phyloP scores from a whole-genome alignment of 2,888 invertebrate species.

The Dinocampus coccinellae region DNA sequence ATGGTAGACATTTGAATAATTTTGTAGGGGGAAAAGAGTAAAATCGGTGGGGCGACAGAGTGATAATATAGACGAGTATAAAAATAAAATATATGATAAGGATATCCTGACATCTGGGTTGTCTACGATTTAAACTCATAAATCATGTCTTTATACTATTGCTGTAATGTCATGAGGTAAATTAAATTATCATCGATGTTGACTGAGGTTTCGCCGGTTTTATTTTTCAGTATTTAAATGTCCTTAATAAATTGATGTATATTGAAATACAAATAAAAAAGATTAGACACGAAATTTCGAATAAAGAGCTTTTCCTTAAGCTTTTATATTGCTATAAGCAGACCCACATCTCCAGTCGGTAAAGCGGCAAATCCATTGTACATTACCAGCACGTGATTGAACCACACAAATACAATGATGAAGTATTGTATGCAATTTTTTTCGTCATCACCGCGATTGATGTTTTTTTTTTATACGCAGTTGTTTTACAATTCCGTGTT shows the following conservation, averaged over 20 bases:
- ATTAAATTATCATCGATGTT: slow-evolving; percentile 3
- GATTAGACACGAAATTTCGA: too few relatives aligned
- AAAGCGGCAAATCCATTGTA: slow-evolving; percentile 10
- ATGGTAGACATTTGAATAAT: neutral
- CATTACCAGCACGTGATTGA: slow-evolving; percentile 22
- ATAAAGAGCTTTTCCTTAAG: neutral
- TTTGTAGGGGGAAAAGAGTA: neutral
- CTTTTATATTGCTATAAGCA: slow-evolving; percentile 1
- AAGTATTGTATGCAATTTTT: neutral
- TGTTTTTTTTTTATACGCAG: too few relatives aligned
- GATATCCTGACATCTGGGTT: neutral
- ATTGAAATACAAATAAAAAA: neutral
- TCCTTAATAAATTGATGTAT: neutral
- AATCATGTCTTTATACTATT: neutral
- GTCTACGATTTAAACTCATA: neutral
- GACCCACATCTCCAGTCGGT: slow-evolving; percentile 23
- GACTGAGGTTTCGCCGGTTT: neutral
- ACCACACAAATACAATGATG: slow-evolving; percentile 6
- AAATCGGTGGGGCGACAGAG: too few relatives aligned
- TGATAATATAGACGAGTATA: too few relatives aligned
- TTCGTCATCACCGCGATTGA: neutral
- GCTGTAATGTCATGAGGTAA: neutral
- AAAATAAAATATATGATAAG: too few relatives aligned
- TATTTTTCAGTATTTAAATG: neutral
- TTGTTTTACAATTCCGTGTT: neutral